These are phyloP conservation scores for Gopherus evgoodei DNA, from an alignment of 2,113 vertebrate species.

Conservation along the genomic window DNA sequence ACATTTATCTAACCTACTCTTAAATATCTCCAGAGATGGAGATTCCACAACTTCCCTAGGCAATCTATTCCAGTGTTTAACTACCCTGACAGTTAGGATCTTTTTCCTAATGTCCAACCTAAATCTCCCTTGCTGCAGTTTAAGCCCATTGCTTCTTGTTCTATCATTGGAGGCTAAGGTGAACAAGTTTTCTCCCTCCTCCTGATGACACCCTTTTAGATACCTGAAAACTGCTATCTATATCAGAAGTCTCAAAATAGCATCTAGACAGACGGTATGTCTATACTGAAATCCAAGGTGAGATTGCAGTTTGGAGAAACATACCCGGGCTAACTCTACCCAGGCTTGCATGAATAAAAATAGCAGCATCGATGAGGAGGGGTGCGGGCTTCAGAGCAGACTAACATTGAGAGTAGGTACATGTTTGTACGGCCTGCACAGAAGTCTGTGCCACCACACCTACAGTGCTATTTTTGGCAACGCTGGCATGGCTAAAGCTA, in stretches of 20 bases:
- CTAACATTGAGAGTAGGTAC: neutral
- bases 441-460: neutral
- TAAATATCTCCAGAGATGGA: too few species aligned
- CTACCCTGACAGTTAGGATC: too few species aligned
- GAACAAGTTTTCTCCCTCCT: too few species aligned
- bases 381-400: neutral
- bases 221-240: too few species aligned
- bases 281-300: neutral
- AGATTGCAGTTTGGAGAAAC: neutral
- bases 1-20: too few species aligned
- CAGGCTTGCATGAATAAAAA: neutral
- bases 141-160: too few species aligned
- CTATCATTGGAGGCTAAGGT: too few species aligned
- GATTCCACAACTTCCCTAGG: too few species aligned
- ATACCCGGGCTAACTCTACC: neutral
- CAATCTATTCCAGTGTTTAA: too few species aligned
- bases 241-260: neutral
- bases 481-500: neutral
- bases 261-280: neutral
- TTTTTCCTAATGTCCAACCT: too few species aligned
- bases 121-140: too few species aligned
- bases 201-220: too few species aligned
- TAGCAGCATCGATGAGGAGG: neutral
- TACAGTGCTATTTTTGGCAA: neutral
- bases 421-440: neutral